Conservation (phyloP, 2,888 invertebrate species). For the Oscheius sp. region DNA sequence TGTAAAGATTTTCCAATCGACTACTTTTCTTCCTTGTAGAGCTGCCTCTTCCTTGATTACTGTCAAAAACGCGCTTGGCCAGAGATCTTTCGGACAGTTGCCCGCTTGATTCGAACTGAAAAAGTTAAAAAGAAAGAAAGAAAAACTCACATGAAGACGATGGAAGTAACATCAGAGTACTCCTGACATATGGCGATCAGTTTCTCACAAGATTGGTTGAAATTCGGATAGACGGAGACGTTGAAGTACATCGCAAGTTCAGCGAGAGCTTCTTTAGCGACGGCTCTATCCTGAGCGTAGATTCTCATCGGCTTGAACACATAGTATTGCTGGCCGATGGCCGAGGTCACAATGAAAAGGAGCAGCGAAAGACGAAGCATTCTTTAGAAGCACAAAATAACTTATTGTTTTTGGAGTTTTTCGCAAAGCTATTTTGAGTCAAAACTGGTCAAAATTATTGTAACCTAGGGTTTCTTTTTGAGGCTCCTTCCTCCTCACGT, state of each 20-base stretch:
- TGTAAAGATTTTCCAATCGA: too few relatives aligned
- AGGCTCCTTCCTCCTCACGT: too few relatives aligned
- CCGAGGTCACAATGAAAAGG: not conserved
- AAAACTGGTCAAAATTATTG: too few relatives aligned
- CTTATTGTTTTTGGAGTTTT: too few relatives aligned
- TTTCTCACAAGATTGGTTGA: not conserved
- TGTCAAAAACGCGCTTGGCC: not conserved
- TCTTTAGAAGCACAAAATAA: too few relatives aligned
- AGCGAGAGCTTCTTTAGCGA: not conserved
- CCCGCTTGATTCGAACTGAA: not conserved
- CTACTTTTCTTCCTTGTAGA: too few relatives aligned
- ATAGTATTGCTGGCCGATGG: not conserved
- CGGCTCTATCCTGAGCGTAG: not conserved
- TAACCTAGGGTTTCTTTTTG: too few relatives aligned
- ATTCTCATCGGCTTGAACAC: not conserved
- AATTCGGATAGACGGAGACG: not conserved
- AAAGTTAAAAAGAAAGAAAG: not conserved
- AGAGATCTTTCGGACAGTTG: not conserved
- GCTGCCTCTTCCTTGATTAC: too few relatives aligned
- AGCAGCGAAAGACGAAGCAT: not conserved
- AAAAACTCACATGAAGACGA: not conserved
- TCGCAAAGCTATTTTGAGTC: too few relatives aligned
- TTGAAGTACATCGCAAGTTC: not conserved
- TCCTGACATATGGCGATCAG: not conserved
- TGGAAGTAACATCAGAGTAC: not conserved